Base-by-base conservation (phyloP, 2,113 vertebrate genomes). In the Hyaena hyaena region DNA sequence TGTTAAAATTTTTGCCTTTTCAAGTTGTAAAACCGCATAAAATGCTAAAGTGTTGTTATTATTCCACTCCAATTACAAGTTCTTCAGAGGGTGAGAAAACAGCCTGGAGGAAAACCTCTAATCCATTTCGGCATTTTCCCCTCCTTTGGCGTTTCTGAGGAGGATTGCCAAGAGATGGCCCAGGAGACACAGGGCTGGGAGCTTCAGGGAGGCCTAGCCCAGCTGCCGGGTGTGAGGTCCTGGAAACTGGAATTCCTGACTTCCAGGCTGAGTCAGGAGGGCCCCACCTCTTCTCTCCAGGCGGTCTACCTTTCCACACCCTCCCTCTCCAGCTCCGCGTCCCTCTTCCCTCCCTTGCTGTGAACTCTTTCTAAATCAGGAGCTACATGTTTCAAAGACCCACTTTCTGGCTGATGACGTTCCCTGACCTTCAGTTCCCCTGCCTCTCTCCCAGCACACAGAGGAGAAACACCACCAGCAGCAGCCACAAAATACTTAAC, bases 171-270 rank as follows among this genome's bases (percentile, higher is more conserved):
- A 92, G 84, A 39, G 48, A 93, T 55, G 58, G 93, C 89, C 90
- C 87, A 71, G 92, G 93, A 92, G 92, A 89, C 66, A 0, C 74
- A 33, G 23, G 66, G 68, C 82, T 68, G 53, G 50, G 50, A 93
- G 90, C 96, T 90, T 92, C 94, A 73, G 96, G 97, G 92, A 95
- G 95, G 98, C 97, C 92, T 69, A 45, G 26, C 8, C 28, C 76
- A 23, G 79, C 74, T 21, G 61, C 97, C 53, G 86, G 89, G 97
- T 97, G 97, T 96, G 97, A 97, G 97, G 98, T 97, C 97, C 95
- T 91, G 73, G 71, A 81, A 81, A 61, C 69, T 94, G 96, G 88
- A 95, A 96, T 95, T 96, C 82, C 74, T 80, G 89, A 92, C 91
- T 96, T 96, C 88, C 86, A 61, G 88, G 93, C 91, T 87, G 66